Conservation (phyloP, 2,888 invertebrate genomes). For the Fragum whitleyi region DNA sequence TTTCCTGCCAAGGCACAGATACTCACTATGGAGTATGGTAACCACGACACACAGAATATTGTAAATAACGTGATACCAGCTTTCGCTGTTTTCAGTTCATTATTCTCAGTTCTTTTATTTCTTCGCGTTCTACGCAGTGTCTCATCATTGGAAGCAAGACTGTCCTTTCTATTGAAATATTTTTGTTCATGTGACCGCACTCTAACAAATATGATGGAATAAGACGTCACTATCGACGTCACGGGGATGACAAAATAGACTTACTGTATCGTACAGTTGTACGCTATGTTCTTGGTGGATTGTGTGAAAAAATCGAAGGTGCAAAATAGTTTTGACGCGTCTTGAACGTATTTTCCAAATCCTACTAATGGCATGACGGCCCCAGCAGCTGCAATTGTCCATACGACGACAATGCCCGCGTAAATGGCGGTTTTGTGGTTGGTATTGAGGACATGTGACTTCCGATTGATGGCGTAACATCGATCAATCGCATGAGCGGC, state of each 20-base stretch:
- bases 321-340: constrained; percentile 39
- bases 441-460: background rate
- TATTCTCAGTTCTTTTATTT: constrained; percentile 33
- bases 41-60: constrained; percentile 44
- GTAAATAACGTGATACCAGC: constrained; percentile 15
- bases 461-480: constrained; percentile 30
- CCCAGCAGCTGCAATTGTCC: constrained; percentile 13
- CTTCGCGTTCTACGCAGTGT: constrained; percentile 29
- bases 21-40: constrained; percentile 38
- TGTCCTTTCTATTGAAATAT: constrained; percentile 25
- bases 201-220: constrained; percentile 27
- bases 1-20: constrained; percentile 36
- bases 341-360: constrained; percentile 43
- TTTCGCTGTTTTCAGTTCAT: constrained; percentile 36
- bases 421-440: constrained; percentile 1
- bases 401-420: constrained; percentile 10
- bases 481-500: constrained; percentile 34
- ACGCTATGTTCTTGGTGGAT: constrained; percentile 20
- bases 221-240: constrained; percentile 14
- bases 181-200: constrained; percentile 40
- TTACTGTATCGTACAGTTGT: constrained; percentile 34
- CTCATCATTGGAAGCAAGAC: constrained; percentile 9
- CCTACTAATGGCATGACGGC: constrained; percentile 36
- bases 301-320: constrained; percentile 39
- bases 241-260: constrained; percentile 37